These are phyloP conservation scores for Cetonia aurata DNA, from an alignment of 2,888 invertebrate species.

Conservation along the genomic window DNA sequence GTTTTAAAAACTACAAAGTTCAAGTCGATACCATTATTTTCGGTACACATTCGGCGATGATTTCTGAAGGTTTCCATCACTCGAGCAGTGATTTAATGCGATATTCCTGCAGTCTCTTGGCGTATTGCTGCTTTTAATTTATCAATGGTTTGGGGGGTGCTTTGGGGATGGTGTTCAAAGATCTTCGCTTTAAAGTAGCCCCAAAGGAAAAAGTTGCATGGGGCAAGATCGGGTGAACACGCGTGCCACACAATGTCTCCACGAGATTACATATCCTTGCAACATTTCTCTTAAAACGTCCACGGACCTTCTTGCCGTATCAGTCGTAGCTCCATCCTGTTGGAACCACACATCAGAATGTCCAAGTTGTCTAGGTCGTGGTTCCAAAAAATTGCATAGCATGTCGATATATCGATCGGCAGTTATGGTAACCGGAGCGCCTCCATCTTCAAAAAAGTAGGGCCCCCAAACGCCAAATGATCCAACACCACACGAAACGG, in stretches of 20 bases:
- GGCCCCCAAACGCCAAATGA: background rate
- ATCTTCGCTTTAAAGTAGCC: background rate
- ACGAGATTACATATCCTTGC: background rate
- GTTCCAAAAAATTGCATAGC: too few species aligned
- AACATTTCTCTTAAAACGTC: constrained; percentile 4
- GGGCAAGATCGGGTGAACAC: constrained; percentile 1
- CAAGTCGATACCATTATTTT: background rate
- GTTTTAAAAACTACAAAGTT: constrained; percentile 1
- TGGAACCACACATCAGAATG: constrained; percentile 1
- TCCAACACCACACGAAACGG: background rate
- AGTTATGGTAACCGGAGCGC: background rate
- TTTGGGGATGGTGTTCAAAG: constrained; percentile 12
- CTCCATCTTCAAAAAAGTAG: constrained; percentile 1
- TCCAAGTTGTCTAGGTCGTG: background rate
- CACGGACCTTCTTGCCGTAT: constrained; percentile 1
- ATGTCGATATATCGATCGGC: too few species aligned
- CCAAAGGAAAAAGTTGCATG: too few species aligned
- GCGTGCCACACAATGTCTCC: too few species aligned
- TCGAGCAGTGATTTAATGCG: too few species aligned
- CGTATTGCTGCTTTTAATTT: constrained; percentile 13
- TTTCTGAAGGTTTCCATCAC: background rate
- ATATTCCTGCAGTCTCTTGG: constrained; percentile 2
- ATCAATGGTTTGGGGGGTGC: constrained; percentile 6
- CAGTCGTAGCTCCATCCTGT: too few species aligned
- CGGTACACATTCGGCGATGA: background rate